Conservation (phyloP, 2,888 invertebrate genomes). For the Tetramorium bicarinatum region DNA sequence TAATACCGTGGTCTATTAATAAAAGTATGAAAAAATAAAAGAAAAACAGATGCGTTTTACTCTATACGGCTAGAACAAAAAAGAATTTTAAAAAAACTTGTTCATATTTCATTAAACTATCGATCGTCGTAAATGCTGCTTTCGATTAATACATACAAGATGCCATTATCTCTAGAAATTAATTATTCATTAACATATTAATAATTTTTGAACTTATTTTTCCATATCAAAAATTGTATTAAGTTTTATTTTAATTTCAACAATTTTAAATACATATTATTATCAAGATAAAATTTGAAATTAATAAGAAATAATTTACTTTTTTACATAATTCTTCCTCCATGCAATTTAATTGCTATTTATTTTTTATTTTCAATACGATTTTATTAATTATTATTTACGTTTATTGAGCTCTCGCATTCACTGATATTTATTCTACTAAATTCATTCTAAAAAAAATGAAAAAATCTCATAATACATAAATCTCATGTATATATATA, state of each 20-base stretch:
- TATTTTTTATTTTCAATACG: neutral
- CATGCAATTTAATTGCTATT: neutral
- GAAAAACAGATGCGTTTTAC: neutral
- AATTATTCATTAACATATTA: no score
- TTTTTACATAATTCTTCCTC: neutral
- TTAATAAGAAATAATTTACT: neutral
- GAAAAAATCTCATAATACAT: neutral
- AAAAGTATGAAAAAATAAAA: neutral
- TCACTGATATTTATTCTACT: neutral
- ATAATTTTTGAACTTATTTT: neutral
- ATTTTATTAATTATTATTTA: neutral
- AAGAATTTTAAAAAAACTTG: conserved; percentile 38
- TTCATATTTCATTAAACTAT: conserved; percentile 52
- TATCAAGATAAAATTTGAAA: neutral
- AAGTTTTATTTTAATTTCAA: neutral
- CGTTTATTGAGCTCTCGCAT: neutral
- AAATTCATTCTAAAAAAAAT: neutral
- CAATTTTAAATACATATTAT: neutral
- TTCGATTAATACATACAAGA: conserved; percentile 53
- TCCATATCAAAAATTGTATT: neutral
- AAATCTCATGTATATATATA: neutral
- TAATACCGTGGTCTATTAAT: conserved; percentile 16
- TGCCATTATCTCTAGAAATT: neutral
- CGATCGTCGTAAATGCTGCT: conserved; percentile 51
- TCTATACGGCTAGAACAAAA: neutral